Conservation (phyloP, 1,140 invertebrate species). For the Brachionus rubens region DNA sequence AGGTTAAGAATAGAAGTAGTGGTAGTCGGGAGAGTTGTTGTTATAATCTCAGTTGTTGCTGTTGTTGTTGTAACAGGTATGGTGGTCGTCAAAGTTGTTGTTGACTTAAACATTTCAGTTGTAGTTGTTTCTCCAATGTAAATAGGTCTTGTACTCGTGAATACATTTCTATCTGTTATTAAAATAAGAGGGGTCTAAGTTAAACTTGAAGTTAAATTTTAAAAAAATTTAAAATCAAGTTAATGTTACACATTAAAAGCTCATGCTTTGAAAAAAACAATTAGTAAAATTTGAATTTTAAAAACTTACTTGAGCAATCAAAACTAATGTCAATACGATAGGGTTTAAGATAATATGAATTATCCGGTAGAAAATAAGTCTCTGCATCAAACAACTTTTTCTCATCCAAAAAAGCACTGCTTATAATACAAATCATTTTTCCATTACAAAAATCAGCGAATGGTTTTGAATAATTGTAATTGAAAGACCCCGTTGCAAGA, state of each 20-base stretch:
- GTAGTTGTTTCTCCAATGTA: not conserved
- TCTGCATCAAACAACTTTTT: conserved; percentile 44
- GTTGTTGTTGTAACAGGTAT: not conserved
- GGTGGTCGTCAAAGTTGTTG: not conserved
- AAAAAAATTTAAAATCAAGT: conserved; percentile 36
- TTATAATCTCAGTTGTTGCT: not conserved
- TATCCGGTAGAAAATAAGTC: conserved; percentile 37
- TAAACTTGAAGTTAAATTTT: conserved; percentile 24
- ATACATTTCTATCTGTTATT: conserved; percentile 7
- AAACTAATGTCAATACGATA: conserved; percentile 25
- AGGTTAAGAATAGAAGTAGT: not conserved
- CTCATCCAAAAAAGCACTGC: conserved; percentile 31
- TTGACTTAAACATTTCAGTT: not conserved
- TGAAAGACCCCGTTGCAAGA: not conserved
- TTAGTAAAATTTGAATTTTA: not conserved
- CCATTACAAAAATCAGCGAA: conserved; percentile 42
- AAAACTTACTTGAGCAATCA: conserved; percentile 42
- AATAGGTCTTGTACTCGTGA: not conserved
- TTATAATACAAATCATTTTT: conserved; percentile 15
- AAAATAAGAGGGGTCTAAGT: conserved; percentile 4
- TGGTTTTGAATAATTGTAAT: conserved; percentile 45
- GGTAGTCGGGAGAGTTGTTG: not conserved
- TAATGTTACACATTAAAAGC: not conserved
- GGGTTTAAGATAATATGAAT: conserved; percentile 12
- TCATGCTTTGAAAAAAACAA: conserved; percentile 18